phyloP scores from a whole-genome alignment of 2,113 vertebrate genomes.

The Syngnathus typhle region DNA sequence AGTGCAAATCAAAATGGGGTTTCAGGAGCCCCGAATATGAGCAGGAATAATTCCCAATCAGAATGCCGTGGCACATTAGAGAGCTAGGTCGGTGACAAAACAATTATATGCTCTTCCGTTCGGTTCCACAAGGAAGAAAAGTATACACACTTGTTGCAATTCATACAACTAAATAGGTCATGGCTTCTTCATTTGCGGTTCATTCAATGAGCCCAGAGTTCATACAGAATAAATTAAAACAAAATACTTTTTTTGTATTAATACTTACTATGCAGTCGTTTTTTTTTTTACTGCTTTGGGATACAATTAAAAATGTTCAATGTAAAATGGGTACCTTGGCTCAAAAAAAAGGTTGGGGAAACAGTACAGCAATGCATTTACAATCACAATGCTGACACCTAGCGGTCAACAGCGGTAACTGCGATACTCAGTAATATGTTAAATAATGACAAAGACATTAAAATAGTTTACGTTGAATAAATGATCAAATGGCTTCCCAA shows the following conservation, averaged over 20 bases:
- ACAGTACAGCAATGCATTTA: neutral
- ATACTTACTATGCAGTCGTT: neutral
- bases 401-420: conserved; percentile 28
- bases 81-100: neutral
- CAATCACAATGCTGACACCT: conserved; percentile 45
- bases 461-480: neutral
- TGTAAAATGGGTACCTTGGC: neutral
- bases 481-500: neutral
- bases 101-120: neutral
- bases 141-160: neutral
- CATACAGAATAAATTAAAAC: neutral
- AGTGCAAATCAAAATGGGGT: conserved; percentile 11
- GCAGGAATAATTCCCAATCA: neutral
- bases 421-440: neutral
- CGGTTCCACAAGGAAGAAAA: neutral
- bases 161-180: neutral
- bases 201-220: neutral
- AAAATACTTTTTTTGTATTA: neutral
- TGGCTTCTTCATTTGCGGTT: neutral
- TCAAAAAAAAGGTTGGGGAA: neutral
- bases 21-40: neutral
- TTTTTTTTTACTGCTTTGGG: neutral
- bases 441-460: too few species aligned
- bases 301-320: neutral
- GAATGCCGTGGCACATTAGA: neutral